Conservation (phyloP, 1,140 invertebrate species). For the Brevipalpus yothersi region DNA sequence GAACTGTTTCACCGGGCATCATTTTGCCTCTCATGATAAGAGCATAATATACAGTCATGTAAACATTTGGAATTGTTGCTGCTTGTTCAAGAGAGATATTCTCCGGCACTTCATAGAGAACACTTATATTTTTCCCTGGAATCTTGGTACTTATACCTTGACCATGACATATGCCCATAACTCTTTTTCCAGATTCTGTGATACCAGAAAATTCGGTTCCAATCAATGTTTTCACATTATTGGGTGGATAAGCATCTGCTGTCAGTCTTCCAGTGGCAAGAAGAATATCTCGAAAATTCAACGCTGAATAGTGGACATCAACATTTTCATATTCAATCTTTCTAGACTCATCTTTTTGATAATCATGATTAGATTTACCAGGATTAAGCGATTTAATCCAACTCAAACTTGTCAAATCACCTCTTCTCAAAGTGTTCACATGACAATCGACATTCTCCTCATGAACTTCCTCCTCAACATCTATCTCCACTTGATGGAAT, state of each 20-base stretch:
- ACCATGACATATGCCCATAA: conserved; percentile 81
- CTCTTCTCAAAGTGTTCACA: conserved; percentile 55
- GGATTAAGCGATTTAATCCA: conserved; percentile 59
- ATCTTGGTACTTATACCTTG: conserved; percentile 70
- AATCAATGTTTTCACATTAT: conserved; percentile 24
- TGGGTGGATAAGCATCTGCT: conserved; percentile 18
- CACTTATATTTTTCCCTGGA: conserved; percentile 16
- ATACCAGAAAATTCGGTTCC: conserved; percentile 81
- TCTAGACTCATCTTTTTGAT: neutral
- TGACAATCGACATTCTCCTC: conserved; percentile 23
- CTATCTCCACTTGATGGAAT: conserved; percentile 26
- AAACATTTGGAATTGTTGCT: conserved; percentile 74
- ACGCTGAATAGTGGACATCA: conserved; percentile 58
- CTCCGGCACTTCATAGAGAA: conserved; percentile 65
- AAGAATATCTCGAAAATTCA: conserved; percentile 96
- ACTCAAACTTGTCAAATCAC: conserved; percentile 65
- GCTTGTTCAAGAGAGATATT: conserved; percentile 72
- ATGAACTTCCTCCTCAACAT: conserved; percentile 23
- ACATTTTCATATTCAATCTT: conserved; percentile 36
- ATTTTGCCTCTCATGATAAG: conserved; percentile 50
- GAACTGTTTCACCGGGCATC: conserved; percentile 48
- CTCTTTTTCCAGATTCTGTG: conserved; percentile 37
- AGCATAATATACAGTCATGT: conserved; percentile 41
- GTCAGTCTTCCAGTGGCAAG: neutral
- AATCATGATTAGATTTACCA: conserved; percentile 13